A percentile compares a stretch with the other conserved stretches of the same genome.
Evolutionary conservation across 2,113 vertebrate species (phyloP).

Genomic region (Clarias gariepinus): DNA sequence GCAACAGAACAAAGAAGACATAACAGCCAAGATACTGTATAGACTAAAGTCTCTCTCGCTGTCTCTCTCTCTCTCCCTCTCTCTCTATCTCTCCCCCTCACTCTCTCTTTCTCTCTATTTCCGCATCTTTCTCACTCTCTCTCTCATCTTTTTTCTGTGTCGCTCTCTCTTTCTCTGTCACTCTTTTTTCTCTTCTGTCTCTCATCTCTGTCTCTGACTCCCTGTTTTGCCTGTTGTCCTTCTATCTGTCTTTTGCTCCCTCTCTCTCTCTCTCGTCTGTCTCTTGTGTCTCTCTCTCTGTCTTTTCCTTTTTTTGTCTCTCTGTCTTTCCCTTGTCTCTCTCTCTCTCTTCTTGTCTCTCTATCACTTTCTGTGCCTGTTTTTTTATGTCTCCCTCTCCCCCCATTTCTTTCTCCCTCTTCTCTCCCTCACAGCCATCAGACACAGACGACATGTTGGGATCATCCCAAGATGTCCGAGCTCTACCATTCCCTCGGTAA

Average conservation of each 20-base stretch:
- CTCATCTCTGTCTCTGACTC: not conserved
- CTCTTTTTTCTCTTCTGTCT: not conserved
- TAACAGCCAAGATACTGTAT: not conserved
- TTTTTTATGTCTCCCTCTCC: not conserved
- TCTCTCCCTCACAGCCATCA: slow-evolving; percentile 71
- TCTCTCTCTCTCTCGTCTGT: not conserved
- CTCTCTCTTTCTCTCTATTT: not conserved
- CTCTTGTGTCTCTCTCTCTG: not conserved
- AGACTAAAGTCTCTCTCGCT: not conserved
- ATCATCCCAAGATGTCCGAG: slow-evolving; percentile 86
- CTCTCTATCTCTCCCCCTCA: not conserved
- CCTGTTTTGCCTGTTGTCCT: not conserved
- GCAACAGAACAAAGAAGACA: not conserved
- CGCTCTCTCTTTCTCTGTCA: not conserved
- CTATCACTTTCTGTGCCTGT: not conserved
- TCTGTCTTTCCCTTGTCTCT: not conserved
- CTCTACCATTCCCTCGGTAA: slow-evolving; percentile 83
- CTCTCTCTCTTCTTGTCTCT: not conserved
- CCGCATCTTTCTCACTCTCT: not conserved
- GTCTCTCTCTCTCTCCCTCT: not conserved
- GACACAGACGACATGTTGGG: slow-evolving; percentile 85
- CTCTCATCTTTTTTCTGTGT: not conserved
- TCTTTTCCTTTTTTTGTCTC: not conserved
- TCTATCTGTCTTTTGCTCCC: not conserved
- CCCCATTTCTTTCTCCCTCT: not conserved